Conservation (phyloP, 2,888 invertebrate species). For the Drosophila greeni region DNA sequence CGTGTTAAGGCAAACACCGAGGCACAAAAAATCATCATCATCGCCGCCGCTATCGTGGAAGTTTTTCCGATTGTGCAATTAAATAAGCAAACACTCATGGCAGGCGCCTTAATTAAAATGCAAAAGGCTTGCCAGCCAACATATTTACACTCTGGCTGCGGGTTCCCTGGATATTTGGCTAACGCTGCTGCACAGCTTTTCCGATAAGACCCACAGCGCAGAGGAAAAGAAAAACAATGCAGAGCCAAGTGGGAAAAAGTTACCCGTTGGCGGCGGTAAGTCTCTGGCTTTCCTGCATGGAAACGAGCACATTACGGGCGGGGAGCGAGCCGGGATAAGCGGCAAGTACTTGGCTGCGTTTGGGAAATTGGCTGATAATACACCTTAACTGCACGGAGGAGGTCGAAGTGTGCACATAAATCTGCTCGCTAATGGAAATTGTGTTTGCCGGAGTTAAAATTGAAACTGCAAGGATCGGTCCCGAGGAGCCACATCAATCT, state of each 20-base stretch:
- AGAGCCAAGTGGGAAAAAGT: constrained; percentile 8
- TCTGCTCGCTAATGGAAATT: constrained; percentile 43
- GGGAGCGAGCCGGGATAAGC: constrained; percentile 22
- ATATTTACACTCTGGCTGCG: constrained; percentile 46
- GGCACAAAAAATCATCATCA: constrained; percentile 45
- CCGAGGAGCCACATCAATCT: constrained; percentile 6
- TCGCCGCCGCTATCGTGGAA: constrained; percentile 28
- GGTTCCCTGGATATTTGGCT: constrained; percentile 31
- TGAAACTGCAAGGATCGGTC: constrained; percentile 1
- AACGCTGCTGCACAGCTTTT: constrained; percentile 40
- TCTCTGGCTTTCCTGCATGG: constrained; percentile 40
- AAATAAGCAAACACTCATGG: constrained; percentile 64
- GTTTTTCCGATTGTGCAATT: constrained; percentile 70
- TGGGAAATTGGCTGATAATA: constrained; percentile 60
- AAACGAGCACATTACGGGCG: constrained; percentile 52
- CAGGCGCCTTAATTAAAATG: constrained; percentile 65
- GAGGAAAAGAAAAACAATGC: constrained; percentile 5
- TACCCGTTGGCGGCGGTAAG: constrained; percentile 7
- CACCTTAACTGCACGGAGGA: constrained; percentile 35
- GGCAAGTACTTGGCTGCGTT: constrained; percentile 44
- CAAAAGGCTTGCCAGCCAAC: constrained; percentile 48
- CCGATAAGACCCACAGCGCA: constrained; percentile 44
- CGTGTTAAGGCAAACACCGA: constrained; percentile 62
- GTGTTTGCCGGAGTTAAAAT: constrained; percentile 32
- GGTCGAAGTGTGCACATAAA: constrained; percentile 47